Conservation (phyloP, 2,113 vertebrate genomes). For the Otolemur garnettii region DNA sequence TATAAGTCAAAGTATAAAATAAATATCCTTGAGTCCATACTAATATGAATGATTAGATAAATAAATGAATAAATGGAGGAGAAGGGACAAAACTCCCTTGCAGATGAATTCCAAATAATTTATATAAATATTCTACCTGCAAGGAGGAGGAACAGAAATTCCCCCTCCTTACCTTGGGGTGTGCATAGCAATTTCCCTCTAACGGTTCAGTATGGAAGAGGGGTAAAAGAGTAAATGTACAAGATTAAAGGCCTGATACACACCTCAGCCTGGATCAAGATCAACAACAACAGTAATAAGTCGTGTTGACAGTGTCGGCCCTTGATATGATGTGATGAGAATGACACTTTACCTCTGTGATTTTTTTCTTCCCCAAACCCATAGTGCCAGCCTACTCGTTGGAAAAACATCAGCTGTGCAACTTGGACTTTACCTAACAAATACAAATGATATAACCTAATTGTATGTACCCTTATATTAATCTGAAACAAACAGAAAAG, state of each 20-base stretch:
- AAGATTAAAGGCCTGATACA: background rate
- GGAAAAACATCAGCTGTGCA: background rate
- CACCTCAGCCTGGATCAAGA: background rate
- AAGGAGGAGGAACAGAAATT: accelerated
- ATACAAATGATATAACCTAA: too few species aligned
- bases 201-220: accelerated
- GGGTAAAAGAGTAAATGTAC: background rate
- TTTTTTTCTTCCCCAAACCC: background rate
- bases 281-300: background rate
- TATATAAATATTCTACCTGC: background rate
- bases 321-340: background rate
- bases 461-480: too few species aligned
- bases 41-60: background rate
- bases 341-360: background rate
- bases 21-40: background rate
- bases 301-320: accelerated
- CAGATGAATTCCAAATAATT: background rate
- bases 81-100: background rate
- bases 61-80: too few species aligned
- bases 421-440: too few species aligned
- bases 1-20: background rate
- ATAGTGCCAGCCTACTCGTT: background rate
- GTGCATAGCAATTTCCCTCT: background rate
- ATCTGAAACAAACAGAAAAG: too few species aligned
- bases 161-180: accelerated